Evolutionary conservation across 1,140 invertebrate genomes (phyloP).

Genomic region (Nasonia vitripennis): DNA sequence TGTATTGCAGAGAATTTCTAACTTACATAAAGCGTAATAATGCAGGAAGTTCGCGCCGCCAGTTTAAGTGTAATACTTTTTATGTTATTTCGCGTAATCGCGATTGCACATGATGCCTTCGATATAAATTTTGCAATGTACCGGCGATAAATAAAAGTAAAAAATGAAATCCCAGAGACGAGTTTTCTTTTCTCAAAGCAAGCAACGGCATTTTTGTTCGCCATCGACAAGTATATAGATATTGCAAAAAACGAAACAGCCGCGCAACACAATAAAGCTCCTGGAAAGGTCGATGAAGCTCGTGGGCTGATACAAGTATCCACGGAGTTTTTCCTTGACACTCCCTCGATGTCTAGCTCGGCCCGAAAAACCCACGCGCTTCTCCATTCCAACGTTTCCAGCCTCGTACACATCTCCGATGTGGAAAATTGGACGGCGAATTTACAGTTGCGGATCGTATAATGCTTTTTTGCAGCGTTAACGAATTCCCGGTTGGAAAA

Average conservation of each 20-base stretch:
- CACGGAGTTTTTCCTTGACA: neutral
- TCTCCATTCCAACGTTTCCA: neutral
- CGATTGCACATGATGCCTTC: no score
- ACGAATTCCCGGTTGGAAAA: neutral
- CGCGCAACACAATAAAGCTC: neutral
- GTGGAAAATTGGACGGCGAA: no score
- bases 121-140: no score
- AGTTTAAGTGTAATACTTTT: neutral
- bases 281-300: neutral
- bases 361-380: neutral
- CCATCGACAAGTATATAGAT: no score
- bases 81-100: neutral
- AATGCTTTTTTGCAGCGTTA: no score
- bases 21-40: neutral
- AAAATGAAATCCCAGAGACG: no score
- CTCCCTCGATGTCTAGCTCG: neutral
- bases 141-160: no score
- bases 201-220: no score
- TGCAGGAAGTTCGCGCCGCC: no score
- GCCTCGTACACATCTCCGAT: no score
- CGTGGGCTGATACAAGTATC: neutral
- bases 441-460: no score
- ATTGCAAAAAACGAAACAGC: neutral
- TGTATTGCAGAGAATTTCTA: neutral
- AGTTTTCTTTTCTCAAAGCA: no score